These are phyloP conservation scores for Capreolus pygargus DNA, from an alignment of 2,113 vertebrate genomes.

Conservation along the genomic window DNA sequence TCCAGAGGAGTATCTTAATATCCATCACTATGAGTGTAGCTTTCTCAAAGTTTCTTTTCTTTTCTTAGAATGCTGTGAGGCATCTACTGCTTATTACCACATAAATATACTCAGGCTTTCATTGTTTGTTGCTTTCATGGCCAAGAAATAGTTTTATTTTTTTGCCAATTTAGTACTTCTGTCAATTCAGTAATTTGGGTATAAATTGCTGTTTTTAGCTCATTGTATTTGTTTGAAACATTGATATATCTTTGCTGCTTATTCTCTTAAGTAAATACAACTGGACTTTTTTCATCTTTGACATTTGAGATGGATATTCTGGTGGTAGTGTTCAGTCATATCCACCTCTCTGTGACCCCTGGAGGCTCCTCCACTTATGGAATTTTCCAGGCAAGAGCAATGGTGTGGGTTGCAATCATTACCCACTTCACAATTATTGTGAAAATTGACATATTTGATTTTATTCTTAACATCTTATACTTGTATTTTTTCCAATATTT, in stretches of 20 bases:
- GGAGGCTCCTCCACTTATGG: background rate
- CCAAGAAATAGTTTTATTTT: background rate
- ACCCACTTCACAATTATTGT: background rate
- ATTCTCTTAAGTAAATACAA: background rate
- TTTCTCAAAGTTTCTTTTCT: background rate
- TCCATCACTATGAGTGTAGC: background rate
- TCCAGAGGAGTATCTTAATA: background rate
- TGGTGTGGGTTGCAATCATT: background rate
- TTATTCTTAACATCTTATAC: background rate
- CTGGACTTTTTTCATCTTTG: background rate
- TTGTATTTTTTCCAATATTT: background rate
- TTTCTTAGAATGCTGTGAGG: background rate
- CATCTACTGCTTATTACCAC: background rate
- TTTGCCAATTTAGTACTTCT: background rate
- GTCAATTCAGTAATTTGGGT: background rate
- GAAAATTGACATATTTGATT: background rate
- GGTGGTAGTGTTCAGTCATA: background rate
- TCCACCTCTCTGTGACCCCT: background rate
- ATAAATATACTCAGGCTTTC: background rate
- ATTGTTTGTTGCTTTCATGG: background rate
- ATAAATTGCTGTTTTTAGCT: background rate
- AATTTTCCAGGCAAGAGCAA: background rate
- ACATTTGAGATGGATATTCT: background rate
- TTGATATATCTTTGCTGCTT: background rate
- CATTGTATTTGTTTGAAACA: background rate